phyloP scores from a whole-genome alignment of 2,797 vertebrate genomes.

The Alectoris magna region DNA sequence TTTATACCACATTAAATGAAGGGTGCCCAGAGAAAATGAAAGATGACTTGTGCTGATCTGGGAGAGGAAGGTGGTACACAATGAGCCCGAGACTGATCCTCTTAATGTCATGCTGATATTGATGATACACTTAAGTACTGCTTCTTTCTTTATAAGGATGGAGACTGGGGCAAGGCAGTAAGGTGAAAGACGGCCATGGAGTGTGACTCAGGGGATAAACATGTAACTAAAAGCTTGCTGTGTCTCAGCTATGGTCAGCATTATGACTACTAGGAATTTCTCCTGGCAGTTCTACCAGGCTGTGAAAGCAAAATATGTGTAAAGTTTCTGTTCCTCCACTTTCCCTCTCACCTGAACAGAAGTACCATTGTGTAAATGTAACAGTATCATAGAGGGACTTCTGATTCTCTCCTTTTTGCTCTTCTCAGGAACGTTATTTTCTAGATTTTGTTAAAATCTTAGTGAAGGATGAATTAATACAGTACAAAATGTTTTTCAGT shows the following conservation, averaged over 20 bases:
- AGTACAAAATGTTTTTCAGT: not conserved
- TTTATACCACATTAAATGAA: not conserved
- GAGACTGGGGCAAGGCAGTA: conserved; percentile 5
- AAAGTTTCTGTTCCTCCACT: not conserved
- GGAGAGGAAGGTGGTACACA: not conserved
- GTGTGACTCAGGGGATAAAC: conserved; percentile 43
- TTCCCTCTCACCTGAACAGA: not conserved
- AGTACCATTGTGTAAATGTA: not conserved
- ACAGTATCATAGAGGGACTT: not conserved
- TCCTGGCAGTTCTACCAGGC: conserved; percentile 4
- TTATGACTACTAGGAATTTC: not conserved
- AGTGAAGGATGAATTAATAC: not conserved
- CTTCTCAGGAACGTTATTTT: not conserved
- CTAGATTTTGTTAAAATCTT: not conserved
- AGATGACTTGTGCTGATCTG: not conserved
- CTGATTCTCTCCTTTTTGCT: not conserved
- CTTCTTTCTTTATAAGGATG: conserved; percentile 58
- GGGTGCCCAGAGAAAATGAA: not conserved
- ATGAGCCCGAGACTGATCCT: not conserved
- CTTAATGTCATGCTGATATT: not conserved
- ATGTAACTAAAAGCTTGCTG: conserved; percentile 9
- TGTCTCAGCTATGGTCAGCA: not conserved
- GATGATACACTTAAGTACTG: not conserved
- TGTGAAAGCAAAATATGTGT: conserved; percentile 7
- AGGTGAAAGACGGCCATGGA: not conserved